Base-by-base conservation (phyloP, 30 jellyfish, hydroid and myxozoan species). In the Aurelia sp. region DNA sequence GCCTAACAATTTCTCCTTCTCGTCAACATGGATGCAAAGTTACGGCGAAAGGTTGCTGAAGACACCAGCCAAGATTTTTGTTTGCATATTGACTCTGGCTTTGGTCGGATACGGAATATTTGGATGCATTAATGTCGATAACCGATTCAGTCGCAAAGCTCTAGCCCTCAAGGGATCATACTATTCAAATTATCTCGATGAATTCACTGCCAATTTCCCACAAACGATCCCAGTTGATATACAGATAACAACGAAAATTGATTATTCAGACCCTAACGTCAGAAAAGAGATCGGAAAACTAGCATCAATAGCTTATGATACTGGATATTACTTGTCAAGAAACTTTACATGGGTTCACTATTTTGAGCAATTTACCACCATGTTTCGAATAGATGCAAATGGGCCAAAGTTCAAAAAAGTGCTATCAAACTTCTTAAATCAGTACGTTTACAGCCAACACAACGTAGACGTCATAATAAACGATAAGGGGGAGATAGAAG, bases 171-270 rank as follows among this genome's bases (percentile, higher is more conserved):
- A 85, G 35, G 94, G 88, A 47, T 53, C 94, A 3, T 69, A 79
- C 59, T 91, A 91, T 58, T 37, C 73, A 50, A 61, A 91, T 9
- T 91, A 76, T 74, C 81, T 81, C 13, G 52, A 48, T 8, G 63
- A 72, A 31, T 77, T 81, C 62, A 90, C 75, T 27, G 61, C 47
- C 4, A 78, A 50, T 17, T 90, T 81, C 55, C 97, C 97, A n/a
- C 91, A 78, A 61, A 82, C 94, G 10, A 73, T 81, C 48, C 94
- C 91, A 68, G 91, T 90, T 22, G 84, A 76, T 74, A 33, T 90
- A 76, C 84, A 79, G 33, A 20, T 82, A 17, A 79, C 74, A 13
- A 37, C 53, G 11, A 55, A 65, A 27, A 62, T 90, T 0, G 73
- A 90, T 23, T 90, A 90, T 65, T 63, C 94, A 13, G 87, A 83